Conservation (phyloP, 2,113 vertebrate genomes). For the Dinomys branickii region DNA sequence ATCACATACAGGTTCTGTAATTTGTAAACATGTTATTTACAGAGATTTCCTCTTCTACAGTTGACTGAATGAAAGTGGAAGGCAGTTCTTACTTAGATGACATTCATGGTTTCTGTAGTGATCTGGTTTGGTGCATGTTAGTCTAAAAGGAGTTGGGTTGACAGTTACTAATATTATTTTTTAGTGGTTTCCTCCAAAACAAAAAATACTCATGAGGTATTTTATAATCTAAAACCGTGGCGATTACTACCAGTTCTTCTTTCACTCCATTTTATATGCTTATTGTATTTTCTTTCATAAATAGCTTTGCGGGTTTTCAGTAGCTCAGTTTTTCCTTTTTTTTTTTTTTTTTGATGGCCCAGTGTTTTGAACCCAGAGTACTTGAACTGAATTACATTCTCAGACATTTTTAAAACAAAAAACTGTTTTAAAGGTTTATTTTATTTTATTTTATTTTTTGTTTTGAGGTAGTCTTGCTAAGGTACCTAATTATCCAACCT, state of each 20-base stretch:
- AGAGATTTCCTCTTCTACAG: background rate
- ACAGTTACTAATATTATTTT: background rate
- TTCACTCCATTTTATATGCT: background rate
- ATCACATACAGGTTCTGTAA: background rate
- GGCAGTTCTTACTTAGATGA: background rate
- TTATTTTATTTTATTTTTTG: background rate
- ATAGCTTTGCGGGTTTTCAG: background rate
- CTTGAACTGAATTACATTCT: background rate
- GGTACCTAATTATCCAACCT: background rate
- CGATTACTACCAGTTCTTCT: background rate
- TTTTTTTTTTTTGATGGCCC: background rate
- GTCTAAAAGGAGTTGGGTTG: background rate
- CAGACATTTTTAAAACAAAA: background rate
- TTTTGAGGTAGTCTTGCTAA: background rate
- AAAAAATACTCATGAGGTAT: background rate
- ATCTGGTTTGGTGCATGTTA: constrained; percentile 21
- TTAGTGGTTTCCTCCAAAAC: background rate
- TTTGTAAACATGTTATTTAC: background rate
- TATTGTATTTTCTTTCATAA: background rate
- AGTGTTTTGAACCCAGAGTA: background rate
- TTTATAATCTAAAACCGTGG: background rate
- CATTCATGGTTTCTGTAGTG: background rate
- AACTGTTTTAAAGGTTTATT: background rate
- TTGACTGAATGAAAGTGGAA: constrained; percentile 8
- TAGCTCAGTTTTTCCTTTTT: background rate